Percentiles rank a stretch among this genome's conserved stretches.
Evolutionary conservation across 1,140 invertebrate genomes (phyloP).

Genomic region (Palaemon carinicauda): DNA sequence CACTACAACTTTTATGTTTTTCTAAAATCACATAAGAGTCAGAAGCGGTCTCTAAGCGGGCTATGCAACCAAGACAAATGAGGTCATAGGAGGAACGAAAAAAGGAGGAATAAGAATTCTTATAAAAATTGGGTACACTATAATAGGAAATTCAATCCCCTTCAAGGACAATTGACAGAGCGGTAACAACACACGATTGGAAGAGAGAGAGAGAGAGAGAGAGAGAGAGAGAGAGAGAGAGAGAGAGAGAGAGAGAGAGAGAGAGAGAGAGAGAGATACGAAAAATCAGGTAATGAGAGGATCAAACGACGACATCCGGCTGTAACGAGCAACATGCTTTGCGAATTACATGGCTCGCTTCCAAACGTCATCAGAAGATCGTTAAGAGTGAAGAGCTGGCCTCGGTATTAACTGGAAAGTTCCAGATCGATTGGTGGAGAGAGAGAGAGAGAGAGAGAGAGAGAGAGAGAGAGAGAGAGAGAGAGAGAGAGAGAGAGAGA

Average conservation of each 20-base stretch:
- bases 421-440: neutral
- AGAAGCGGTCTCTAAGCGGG: no score
- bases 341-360: no score
- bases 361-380: neutral
- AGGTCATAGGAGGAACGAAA: no score
- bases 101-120: no score
- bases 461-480: neutral
- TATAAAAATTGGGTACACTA: no score
- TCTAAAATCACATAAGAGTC: no score
- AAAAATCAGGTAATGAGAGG: neutral
- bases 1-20: no score
- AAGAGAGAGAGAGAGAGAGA: neutral
- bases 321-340: no score
- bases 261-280: neutral
- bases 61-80: no score
- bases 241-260: neutral
- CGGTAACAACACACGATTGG: no score
- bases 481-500: neutral
- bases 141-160: no score
- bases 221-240: neutral
- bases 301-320: neutral
- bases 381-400: neutral
- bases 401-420: neutral
- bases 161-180: no score
- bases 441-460: neutral